Evolutionary conservation across 2,797 vertebrate species (phyloP).

Genomic region (Ataeniobius toweri): DNA sequence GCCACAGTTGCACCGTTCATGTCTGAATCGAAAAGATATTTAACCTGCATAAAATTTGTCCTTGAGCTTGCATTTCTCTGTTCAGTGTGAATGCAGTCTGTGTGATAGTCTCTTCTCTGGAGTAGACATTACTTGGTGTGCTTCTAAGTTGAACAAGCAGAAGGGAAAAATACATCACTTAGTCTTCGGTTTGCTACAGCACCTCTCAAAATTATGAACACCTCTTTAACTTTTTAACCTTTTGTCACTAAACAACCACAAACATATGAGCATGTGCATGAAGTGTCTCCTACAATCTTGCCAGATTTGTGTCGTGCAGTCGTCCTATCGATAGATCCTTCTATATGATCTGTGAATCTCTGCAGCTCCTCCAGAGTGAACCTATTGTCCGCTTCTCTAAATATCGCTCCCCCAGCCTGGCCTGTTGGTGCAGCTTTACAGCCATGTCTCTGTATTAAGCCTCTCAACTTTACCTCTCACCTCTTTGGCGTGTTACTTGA

Average conservation of each 20-base stretch:
- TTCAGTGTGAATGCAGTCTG: not conserved
- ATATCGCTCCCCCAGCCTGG: too few relatives aligned
- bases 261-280: not conserved
- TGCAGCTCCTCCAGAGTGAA: too few relatives aligned
- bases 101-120: not conserved
- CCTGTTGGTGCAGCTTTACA: too few relatives aligned
- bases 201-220: not conserved
- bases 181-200: not conserved
- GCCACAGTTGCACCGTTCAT: not conserved
- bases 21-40: not conserved
- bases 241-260: not conserved
- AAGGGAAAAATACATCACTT: not conserved
- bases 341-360: too few relatives aligned
- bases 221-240: not conserved
- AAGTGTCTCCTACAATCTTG: too few relatives aligned
- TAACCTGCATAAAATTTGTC: not conserved
- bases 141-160: not conserved
- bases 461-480: too few relatives aligned
- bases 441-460: too few relatives aligned
- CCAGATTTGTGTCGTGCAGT: too few relatives aligned
- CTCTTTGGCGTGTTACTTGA: too few relatives aligned
- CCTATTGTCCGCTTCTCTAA: too few relatives aligned
- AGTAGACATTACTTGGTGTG: not conserved
- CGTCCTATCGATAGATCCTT: too few relatives aligned
- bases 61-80: not conserved